Conservation (phyloP, 2,113 vertebrate species). For the Erinaceus europaeus region DNA sequence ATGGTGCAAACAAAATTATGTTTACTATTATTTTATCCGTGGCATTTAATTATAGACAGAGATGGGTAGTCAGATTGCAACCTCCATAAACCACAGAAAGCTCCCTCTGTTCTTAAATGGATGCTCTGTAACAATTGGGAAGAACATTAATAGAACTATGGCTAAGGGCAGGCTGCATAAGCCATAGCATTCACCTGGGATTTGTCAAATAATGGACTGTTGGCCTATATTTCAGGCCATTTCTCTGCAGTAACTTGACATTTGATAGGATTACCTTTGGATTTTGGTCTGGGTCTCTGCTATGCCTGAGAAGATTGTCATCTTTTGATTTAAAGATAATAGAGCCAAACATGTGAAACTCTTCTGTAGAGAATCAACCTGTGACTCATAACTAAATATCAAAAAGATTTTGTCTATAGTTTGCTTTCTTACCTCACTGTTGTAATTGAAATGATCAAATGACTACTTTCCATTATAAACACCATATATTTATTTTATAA, state of each 20-base stretch:
- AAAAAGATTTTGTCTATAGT: slow-evolving; percentile 70
- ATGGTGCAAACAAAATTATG: slow-evolving; percentile 67
- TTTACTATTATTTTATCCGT: slow-evolving; percentile 76
- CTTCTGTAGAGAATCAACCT: slow-evolving; percentile 77
- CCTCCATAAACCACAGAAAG: slow-evolving; percentile 44
- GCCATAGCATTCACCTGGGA: slow-evolving; percentile 67
- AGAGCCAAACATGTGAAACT: slow-evolving; percentile 79
- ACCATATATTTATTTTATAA: slow-evolving; percentile 76
- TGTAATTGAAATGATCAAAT: slow-evolving; percentile 78
- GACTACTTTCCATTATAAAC: slow-evolving; percentile 82
- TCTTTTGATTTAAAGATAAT: slow-evolving; percentile 84
- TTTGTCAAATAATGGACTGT: slow-evolving; percentile 75
- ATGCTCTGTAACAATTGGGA: slow-evolving; percentile 66
- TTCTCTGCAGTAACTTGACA: slow-evolving; percentile 81
- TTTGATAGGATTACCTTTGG: slow-evolving; percentile 83
- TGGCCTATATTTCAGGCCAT: slow-evolving; percentile 81
- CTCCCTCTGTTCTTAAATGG: slow-evolving; percentile 49
- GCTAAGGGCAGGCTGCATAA: slow-evolving; percentile 63
- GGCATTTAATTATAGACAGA: slow-evolving; percentile 66
- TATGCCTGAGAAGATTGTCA: slow-evolving; percentile 79
- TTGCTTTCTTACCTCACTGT: slow-evolving; percentile 78
- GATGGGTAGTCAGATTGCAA: slow-evolving; percentile 46
- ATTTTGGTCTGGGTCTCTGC: slow-evolving; percentile 80
- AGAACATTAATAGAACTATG: slow-evolving; percentile 42
- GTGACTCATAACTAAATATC: slow-evolving; percentile 77